Conservation (phyloP, 1,140 invertebrate species). For the Ganaspis sp. region DNA sequence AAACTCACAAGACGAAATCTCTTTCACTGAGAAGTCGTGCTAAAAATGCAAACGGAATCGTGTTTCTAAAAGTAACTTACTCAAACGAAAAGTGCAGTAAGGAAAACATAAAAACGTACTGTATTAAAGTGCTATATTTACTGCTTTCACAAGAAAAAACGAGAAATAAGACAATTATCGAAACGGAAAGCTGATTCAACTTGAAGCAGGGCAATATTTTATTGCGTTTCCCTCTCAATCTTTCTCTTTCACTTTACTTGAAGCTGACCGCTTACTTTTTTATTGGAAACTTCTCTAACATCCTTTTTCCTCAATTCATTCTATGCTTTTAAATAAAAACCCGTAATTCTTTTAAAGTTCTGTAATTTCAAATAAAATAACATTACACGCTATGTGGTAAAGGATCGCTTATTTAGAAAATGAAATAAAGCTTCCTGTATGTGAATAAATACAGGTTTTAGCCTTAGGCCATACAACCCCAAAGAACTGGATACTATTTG, state of each 20-base stretch:
- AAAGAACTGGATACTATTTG: too few species aligned
- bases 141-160: background rate
- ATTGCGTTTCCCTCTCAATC: slow-evolving; percentile 16
- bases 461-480: too few species aligned
- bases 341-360: background rate
- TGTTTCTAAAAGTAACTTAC: slow-evolving; percentile 30
- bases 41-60: slow-evolving; percentile 28
- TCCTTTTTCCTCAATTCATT: background rate
- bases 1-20: slow-evolving; percentile 24
- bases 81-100: slow-evolving; percentile 9
- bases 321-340: slow-evolving; percentile 1
- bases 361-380: background rate
- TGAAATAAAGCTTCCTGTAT: too few species aligned
- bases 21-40: background rate
- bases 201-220: slow-evolving; percentile 14
- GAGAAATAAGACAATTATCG: background rate
- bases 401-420: background rate
- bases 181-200: slow-evolving; percentile 17
- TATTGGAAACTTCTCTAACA: background rate
- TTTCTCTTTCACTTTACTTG: slow-evolving; percentile 13
- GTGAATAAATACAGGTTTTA: too few species aligned
- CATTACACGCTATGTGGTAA: background rate
- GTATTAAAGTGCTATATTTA: slow-evolving; percentile 24
- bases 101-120: slow-evolving; percentile 22
- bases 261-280: slow-evolving; percentile 7